Percentiles rank a stretch among this genome's conserved stretches.
These are phyloP conservation scores for Pachypeltis micranthus DNA, from an alignment of 1,140 invertebrate genomes.

Conservation along the genomic window DNA sequence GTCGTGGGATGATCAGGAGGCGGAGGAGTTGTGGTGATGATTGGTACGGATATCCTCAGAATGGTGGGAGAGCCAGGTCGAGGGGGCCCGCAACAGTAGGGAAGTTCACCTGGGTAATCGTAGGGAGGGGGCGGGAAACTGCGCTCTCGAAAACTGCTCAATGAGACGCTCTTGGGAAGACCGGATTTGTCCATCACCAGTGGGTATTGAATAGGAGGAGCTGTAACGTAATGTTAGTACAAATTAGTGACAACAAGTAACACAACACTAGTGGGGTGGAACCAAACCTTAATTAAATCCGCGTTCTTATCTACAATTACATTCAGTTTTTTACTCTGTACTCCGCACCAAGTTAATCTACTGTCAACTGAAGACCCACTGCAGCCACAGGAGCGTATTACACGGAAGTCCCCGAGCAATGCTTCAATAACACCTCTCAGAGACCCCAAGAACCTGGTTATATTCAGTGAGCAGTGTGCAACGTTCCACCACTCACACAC, in stretches of 20 bases:
- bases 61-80: constrained; percentile 22
- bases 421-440: too few relatives aligned
- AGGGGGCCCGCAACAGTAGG: background rate
- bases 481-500: too few relatives aligned
- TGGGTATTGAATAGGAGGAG: constrained; percentile 4
- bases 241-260: constrained; percentile 11
- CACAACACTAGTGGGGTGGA: too few relatives aligned
- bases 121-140: background rate
- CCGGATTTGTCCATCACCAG: constrained; percentile 11
- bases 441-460: too few relatives aligned
- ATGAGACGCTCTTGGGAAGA: constrained; percentile 17
- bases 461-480: too few relatives aligned
- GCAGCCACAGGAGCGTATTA: too few relatives aligned
- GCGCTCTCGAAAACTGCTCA: constrained; percentile 13
- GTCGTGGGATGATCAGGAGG: background rate
- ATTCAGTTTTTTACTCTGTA: too few relatives aligned
- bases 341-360: too few relatives aligned
- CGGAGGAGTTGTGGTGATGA: constrained; percentile 15
- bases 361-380: too few relatives aligned
- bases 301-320: too few relatives aligned
- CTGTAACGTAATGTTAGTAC: constrained; percentile 11
- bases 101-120: constrained; percentile 8
- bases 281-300: too few relatives aligned
- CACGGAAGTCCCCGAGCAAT: too few relatives aligned
- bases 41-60: constrained; percentile 15